Percentiles rank a stretch among this genome's conserved stretches.
Conservation (phyloP, 2,797 vertebrate species). For the Gymnothorax reevesii region DNA sequence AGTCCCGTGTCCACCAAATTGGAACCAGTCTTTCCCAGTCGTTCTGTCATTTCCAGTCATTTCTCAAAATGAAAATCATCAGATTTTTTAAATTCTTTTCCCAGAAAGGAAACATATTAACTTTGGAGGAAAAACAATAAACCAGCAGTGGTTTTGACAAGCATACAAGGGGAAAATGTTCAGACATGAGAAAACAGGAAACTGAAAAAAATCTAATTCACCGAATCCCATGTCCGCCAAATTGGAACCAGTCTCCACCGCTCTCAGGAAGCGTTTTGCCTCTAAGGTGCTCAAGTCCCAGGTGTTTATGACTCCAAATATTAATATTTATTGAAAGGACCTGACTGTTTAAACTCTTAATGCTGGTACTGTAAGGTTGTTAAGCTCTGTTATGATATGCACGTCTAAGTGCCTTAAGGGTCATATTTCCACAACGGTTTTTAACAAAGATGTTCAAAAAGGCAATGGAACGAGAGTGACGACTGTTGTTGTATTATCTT, state of each 20-base stretch:
- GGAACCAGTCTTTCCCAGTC: not conserved
- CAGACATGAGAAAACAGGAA: no score
- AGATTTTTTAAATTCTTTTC: no score
- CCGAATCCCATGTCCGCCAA: not conserved
- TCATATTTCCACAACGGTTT: not conserved
- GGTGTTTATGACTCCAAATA: constrained; percentile 45
- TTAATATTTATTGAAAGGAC: constrained; percentile 56
- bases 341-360: constrained; percentile 30
- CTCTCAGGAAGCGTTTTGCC: constrained; percentile 31
- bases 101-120: no score
- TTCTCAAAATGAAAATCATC: no score
- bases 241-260: not conserved
- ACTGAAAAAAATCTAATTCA: no score
- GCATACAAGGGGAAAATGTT: no score
- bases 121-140: no score
- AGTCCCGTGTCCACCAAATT: not conserved
- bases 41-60: no score
- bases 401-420: constrained; percentile 18
- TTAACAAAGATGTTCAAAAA: not conserved
- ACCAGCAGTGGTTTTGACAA: no score
- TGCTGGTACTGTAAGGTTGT: constrained; percentile 16
- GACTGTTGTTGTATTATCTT: not conserved
- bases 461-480: not conserved
- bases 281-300: constrained; percentile 46
- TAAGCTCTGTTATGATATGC: not conserved